These are phyloP conservation scores for Tetragonula clypearis DNA, from an alignment of 1,140 invertebrate species.

Conservation along the genomic window DNA sequence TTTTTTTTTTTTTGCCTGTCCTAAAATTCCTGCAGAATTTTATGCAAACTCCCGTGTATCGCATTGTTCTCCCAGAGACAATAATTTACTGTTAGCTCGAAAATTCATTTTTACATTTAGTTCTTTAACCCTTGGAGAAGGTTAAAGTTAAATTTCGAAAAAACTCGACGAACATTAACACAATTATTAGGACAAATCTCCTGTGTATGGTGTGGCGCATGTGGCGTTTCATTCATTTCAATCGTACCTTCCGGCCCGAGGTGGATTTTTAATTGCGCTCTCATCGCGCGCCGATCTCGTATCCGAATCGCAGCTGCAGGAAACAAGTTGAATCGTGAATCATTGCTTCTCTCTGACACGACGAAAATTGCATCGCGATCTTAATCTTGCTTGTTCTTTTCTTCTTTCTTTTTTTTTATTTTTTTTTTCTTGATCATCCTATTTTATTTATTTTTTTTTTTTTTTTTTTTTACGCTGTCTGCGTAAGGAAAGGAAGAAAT, in stretches of 20 bases:
- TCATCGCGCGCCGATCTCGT: background rate
- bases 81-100: no score
- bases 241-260: background rate
- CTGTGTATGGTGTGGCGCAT: background rate
- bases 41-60: no score
- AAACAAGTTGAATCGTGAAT: constrained; percentile 8
- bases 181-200: background rate
- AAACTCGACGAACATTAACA: background rate
- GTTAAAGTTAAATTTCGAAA: no score
- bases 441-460: background rate
- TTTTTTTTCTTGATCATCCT: no score
- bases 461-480: background rate
- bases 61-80: no score
- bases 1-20: no score
- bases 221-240: no score
- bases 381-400: background rate
- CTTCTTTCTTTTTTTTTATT: background rate
- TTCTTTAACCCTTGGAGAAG: no score
- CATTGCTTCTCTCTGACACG: background rate
- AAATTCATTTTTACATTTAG: no score
- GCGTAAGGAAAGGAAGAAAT: constrained; percentile 15
- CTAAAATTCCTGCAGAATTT: no score
- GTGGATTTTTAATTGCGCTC: constrained; percentile 20
- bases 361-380: constrained; percentile 1
- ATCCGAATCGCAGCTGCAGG: constrained; percentile 15